phyloP scores from a whole-genome alignment of 92 coral and sea anemone genomes.

The Actinernus sp. region DNA sequence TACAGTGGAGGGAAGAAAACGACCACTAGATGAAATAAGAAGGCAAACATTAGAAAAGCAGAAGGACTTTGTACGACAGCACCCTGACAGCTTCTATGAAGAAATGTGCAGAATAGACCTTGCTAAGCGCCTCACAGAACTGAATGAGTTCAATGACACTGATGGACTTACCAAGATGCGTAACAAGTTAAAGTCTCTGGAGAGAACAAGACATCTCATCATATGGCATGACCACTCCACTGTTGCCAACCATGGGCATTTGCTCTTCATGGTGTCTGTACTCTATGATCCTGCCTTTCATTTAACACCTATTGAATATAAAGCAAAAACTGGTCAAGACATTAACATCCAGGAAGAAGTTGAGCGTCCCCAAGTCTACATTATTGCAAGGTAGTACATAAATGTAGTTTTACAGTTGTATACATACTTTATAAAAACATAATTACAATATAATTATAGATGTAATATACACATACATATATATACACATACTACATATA shows the following conservation, averaged over 20 bases:
- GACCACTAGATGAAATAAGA: constrained; percentile 27
- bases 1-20: constrained; percentile 24
- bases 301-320: constrained; percentile 15
- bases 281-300: constrained; percentile 33
- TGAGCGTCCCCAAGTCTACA: constrained; percentile 26
- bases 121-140: neutral
- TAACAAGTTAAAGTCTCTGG: constrained; percentile 6
- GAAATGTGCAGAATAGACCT: constrained; percentile 8
- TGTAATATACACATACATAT: too few relatives aligned
- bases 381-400: too few relatives aligned
- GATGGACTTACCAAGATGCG: neutral
- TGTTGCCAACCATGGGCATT: constrained; percentile 40
- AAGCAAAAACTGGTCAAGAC: constrained; percentile 28
- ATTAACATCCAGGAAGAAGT: constrained; percentile 22
- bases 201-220: constrained; percentile 39
- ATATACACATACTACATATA: too few relatives aligned
- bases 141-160: constrained; percentile 16
- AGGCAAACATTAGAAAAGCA: constrained; percentile 2
- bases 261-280: constrained; percentile 19
- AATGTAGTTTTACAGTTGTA: too few relatives aligned
- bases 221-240: constrained; percentile 54
- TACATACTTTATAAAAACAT: too few relatives aligned
- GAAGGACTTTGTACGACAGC: constrained; percentile 1
- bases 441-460: neutral
- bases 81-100: constrained; percentile 11